These are phyloP conservation scores for Apis cerana DNA, from an alignment of 1,140 invertebrate species.

Conservation along the genomic window DNA sequence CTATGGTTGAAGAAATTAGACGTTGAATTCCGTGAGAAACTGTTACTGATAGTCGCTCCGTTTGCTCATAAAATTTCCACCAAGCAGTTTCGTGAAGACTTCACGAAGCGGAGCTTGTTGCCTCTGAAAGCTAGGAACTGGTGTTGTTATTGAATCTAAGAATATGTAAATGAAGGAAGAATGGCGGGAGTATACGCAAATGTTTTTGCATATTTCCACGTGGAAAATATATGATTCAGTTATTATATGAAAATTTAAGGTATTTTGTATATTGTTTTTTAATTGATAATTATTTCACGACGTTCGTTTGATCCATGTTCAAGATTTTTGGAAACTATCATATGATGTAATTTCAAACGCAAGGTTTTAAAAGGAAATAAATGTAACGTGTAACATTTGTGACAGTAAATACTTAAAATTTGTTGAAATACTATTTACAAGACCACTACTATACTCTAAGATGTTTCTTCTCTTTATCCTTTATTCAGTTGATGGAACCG, in stretches of 20 bases:
- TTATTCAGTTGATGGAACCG: slow-evolving; percentile 12
- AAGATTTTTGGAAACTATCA: background rate
- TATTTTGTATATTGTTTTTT: no score
- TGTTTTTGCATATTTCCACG: slow-evolving; percentile 1
- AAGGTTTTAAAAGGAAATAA: no score
- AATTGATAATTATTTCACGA: background rate
- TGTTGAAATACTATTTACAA: background rate
- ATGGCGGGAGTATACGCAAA: background rate
- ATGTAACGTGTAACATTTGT: background rate
- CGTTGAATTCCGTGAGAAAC: background rate
- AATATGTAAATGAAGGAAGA: slow-evolving; percentile 1
- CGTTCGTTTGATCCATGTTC: background rate
- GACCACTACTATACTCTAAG: background rate
- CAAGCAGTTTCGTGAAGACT: background rate
- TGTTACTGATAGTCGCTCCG: background rate
- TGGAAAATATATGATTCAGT: background rate
- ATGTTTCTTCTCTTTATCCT: background rate
- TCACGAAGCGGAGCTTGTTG: background rate
- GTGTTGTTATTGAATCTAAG: slow-evolving; percentile 12
- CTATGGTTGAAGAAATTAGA: background rate
- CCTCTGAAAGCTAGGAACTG: slow-evolving; percentile 3
- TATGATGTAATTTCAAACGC: no score
- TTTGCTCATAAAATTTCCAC: background rate
- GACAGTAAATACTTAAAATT: background rate
- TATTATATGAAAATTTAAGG: background rate